Conservation (phyloP, 2,797 vertebrate species). For the Saxicola maurus region DNA sequence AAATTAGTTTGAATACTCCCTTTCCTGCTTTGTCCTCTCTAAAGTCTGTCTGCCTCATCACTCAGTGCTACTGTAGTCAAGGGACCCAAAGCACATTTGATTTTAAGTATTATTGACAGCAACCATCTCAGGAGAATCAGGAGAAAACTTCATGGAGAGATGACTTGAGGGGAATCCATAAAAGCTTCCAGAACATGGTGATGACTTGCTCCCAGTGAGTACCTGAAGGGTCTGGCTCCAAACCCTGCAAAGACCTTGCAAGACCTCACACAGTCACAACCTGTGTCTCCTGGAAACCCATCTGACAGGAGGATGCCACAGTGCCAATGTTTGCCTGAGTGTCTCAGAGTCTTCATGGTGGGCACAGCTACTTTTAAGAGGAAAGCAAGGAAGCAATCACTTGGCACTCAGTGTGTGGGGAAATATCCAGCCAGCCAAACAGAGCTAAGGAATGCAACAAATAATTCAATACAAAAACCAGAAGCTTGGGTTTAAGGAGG, state of each 20-base stretch:
- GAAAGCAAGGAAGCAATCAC: background rate
- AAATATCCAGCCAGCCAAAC: background rate
- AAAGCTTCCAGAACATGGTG: background rate
- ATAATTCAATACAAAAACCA: background rate
- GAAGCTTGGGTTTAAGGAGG: background rate
- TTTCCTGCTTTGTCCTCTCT: background rate
- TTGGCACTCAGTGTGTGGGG: background rate
- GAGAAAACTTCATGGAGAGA: background rate
- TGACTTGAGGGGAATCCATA: background rate
- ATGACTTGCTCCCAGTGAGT: background rate
- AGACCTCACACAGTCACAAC: fast-evolving
- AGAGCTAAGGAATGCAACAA: background rate
- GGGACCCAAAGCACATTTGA: background rate
- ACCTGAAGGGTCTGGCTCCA: background rate
- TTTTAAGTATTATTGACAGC: background rate
- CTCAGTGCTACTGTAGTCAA: background rate
- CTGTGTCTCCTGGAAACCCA: background rate
- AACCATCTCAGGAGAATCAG: background rate
- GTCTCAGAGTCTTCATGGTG: background rate
- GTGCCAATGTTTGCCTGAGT: background rate
- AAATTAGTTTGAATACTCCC: background rate
- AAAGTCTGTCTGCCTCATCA: background rate
- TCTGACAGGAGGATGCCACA: background rate
- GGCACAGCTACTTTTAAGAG: background rate
- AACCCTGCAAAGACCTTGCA: background rate